phyloP scores from a whole-genome alignment of 2,888 invertebrate species.

The Cistogaster globosa region DNA sequence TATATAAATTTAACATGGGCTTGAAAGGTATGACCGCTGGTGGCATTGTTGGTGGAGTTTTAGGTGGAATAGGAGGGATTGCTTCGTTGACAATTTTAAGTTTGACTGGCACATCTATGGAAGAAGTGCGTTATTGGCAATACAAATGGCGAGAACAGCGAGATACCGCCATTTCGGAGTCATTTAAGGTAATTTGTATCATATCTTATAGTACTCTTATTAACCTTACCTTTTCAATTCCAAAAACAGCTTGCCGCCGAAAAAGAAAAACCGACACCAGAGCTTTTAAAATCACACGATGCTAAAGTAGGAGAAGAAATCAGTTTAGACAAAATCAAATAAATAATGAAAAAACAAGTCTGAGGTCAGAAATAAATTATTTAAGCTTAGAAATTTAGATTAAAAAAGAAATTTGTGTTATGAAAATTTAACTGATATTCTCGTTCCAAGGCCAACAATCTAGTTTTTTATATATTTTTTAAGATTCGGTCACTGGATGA shows the following conservation, averaged over 20 bases:
- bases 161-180: constrained; percentile 80
- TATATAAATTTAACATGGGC: constrained; percentile 88
- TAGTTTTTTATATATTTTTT: no score
- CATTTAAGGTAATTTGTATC: constrained; percentile 73
- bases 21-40: constrained; percentile 88
- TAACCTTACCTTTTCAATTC: constrained; percentile 3
- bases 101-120: constrained; percentile 86
- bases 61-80: constrained; percentile 86
- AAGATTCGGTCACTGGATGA: no score
- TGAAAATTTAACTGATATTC: no score
- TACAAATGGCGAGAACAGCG: constrained; percentile 83
- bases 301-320: constrained; percentile 76
- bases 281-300: constrained; percentile 77
- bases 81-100: constrained; percentile 85
- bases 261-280: constrained; percentile 71
- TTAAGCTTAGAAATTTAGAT: no score
- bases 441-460: no score
- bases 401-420: no score
- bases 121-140: constrained; percentile 86
- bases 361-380: no score
- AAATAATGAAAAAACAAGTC: no score
- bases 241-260: constrained; percentile 70
- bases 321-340: constrained; percentile 78
- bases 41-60: constrained; percentile 85
- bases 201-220: neutral